Evolutionary conservation across 1,140 invertebrate species (phyloP), one percentile per base, ranked within the genome.

Genomic region (Thalassaphorura encarpata): DNA sequence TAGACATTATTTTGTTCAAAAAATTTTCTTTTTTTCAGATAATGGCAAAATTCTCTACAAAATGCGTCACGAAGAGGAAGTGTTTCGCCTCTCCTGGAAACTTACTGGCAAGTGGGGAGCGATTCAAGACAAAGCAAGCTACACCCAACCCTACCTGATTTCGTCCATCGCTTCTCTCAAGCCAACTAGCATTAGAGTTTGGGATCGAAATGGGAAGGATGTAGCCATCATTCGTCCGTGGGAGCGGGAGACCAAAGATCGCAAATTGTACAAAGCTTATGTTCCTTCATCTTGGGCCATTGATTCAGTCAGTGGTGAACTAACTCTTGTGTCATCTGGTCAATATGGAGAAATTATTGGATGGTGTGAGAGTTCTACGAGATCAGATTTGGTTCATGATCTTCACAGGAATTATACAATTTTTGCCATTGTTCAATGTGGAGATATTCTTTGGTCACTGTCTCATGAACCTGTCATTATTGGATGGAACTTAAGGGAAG

Each of bases 161-260:
- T 58, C 59, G 2, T 48, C 56, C 5, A 29, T 61, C 21, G 33
- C 48, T 11, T 54, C 58, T 13, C 29, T 50, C 1, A 56, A 61
- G 29, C 31, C 40, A 26, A 23, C 62, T 0, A 43, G 21, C 16
- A 57, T 64, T 33, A 33, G 58, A 33, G 52, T 64, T 2, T 64
- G 62, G 58, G 53, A 56, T 42, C 19, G 54, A 31, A 24, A 58
- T 33, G 62, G 58, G n/a, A 54, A 52, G 24, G 62, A 64, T 40
- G 33, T 57, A 2, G 31, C 33, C n/a, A 27, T 57, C 11, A 52
- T 60, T n/a, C 21, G 26, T 15, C 8, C 46, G 0, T 56, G 28
- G 39, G 55, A 60, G 8, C 53, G 57, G 15, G 49, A 58, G 3
- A 16, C 6, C 16, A 29, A 27, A 16, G n/a, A n/a, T n/a, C n/a